A percentile compares a stretch with the other conserved stretches of the same genome.
These are phyloP conservation scores for Strigamia transsilvanica DNA, from an alignment of 2,888 invertebrate genomes.

Conservation along the genomic window DNA sequence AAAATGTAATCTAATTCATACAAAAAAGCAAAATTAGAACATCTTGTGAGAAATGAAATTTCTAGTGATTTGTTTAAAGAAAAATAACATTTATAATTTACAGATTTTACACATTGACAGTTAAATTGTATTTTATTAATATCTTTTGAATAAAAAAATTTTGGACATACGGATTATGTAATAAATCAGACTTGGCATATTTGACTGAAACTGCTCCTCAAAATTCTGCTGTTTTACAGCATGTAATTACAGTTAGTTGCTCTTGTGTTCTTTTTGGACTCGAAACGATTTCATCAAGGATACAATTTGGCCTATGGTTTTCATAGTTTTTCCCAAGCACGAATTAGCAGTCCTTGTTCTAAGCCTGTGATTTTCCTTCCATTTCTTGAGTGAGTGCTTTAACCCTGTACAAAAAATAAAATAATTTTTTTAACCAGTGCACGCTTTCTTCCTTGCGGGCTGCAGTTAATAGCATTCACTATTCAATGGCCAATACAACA, in stretches of 20 bases:
- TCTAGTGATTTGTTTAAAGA: too few relatives aligned
- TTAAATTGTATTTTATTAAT: too few relatives aligned
- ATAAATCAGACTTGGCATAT: background rate
- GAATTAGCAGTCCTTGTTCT: background rate
- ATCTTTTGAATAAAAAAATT: too few relatives aligned
- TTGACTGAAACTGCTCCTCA: background rate
- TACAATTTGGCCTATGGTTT: background rate
- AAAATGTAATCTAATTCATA: too few relatives aligned
- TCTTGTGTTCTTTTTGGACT: background rate
- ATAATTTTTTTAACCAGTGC: background rate
- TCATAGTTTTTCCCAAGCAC: background rate
- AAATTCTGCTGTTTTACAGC: background rate
- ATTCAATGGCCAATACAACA: too few relatives aligned
- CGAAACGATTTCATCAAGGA: conserved; percentile 1
- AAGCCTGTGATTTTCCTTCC: conserved; percentile 11
- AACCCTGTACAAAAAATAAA: background rate
- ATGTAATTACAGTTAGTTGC: background rate
- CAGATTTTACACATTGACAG: too few relatives aligned
- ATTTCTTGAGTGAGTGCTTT: background rate
- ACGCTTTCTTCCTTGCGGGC: too few relatives aligned
- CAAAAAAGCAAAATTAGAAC: too few relatives aligned
- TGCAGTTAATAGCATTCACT: too few relatives aligned
- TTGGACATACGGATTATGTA: too few relatives aligned
- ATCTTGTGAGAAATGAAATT: too few relatives aligned
- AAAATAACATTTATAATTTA: too few relatives aligned